Conservation (phyloP, 2,888 invertebrate species). For the Malthinus flaveolus region DNA sequence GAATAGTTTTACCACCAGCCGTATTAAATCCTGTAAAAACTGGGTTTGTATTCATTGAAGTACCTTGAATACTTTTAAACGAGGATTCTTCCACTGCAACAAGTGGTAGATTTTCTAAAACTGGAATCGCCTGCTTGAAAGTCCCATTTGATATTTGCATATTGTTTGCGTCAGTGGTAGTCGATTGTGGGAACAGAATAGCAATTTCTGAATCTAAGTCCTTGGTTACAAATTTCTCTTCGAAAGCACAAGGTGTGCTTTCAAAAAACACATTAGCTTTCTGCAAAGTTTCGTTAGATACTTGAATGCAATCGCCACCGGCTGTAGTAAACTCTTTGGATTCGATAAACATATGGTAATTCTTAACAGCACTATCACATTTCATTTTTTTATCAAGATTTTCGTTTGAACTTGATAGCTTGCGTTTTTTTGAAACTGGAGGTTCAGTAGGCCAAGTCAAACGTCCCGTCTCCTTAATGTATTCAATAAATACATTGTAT, state of each 20-base stretch:
- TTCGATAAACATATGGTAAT: no score
- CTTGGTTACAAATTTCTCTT: not conserved
- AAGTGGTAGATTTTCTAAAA: not conserved
- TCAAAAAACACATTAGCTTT: not conserved
- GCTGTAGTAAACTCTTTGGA: no score
- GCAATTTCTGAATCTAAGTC: not conserved
- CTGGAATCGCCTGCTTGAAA: not conserved
- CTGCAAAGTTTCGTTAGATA: no score
- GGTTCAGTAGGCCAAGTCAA: not conserved
- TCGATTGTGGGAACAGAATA: not conserved
- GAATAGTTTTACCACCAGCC: conserved; percentile 48
- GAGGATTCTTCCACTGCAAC: not conserved
- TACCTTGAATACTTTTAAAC: not conserved
- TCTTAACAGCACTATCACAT: not conserved
- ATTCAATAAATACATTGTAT: not conserved
- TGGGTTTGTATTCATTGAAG: not conserved
- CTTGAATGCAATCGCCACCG: no score
- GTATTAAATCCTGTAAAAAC: conserved; percentile 43
- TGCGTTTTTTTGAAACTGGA: not conserved
- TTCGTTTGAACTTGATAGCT: not conserved
- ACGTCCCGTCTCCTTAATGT: not conserved
- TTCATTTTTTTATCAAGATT: not conserved
- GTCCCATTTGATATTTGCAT: not conserved
- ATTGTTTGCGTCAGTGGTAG: not conserved
- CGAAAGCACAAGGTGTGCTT: not conserved